Evolutionary conservation across 2,797 vertebrate species (phyloP).

Genomic region (Sciurus vulgaris): DNA sequence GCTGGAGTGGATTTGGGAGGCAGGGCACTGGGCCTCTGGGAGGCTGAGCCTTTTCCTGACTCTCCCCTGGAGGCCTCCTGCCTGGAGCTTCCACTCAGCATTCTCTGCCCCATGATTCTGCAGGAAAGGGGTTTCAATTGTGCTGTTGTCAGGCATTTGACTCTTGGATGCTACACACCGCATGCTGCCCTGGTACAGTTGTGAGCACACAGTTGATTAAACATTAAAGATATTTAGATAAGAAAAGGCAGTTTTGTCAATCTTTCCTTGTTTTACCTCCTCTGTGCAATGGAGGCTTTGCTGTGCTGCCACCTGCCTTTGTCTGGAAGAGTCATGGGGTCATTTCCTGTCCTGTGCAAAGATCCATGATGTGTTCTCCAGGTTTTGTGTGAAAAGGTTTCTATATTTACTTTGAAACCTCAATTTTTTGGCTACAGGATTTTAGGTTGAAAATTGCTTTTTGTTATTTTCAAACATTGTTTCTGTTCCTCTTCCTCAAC

Average conservation of each 20-base stretch:
- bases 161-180: too few relatives aligned
- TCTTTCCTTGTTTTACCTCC: neutral
- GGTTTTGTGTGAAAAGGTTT: neutral
- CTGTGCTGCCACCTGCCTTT: neutral
- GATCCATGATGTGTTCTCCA: neutral
- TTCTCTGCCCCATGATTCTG: neutral
- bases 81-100: too few relatives aligned
- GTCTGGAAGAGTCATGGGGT: neutral
- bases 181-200: neutral
- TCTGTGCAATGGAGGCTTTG: accelerated
- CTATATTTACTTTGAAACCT: neutral
- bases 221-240: too few relatives aligned
- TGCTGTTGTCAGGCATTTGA: neutral
- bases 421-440: neutral
- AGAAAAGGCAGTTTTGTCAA: neutral
- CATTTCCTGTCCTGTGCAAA: neutral
- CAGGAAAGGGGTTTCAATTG: neutral
- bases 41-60: too few relatives aligned
- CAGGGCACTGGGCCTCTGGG: too few relatives aligned
- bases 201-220: neutral
- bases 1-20: too few relatives aligned
- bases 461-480: neutral
- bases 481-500: too few relatives aligned
- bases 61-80: too few relatives aligned
- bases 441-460: neutral